These are phyloP conservation scores for Xanthorhoe designata DNA, from an alignment of 2,888 invertebrate species.

Conservation along the genomic window DNA sequence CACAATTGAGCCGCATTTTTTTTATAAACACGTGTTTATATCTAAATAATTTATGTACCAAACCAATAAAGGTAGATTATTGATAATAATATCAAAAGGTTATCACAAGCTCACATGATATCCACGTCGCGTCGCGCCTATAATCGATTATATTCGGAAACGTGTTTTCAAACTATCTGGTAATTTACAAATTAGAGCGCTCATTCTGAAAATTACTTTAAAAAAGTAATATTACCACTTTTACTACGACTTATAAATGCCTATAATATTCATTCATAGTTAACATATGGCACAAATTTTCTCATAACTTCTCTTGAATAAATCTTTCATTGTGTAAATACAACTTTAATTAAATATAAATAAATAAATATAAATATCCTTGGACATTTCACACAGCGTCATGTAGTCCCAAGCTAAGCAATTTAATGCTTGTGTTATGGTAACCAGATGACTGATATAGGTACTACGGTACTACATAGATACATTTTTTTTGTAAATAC, in stretches of 20 bases:
- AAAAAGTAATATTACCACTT: background rate
- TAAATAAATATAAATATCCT: no score
- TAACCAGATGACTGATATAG: no score
- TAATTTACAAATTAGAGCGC: constrained; percentile 7
- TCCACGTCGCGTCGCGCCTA: background rate
- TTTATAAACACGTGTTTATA: background rate
- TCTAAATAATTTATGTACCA: background rate
- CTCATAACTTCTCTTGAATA: background rate
- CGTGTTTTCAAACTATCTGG: background rate
- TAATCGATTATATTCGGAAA: constrained; percentile 8
- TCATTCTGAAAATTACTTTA: background rate
- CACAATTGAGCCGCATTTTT: background rate
- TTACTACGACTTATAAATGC: no score
- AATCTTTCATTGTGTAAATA: no score
- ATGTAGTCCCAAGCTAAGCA: no score
- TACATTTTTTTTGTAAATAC: no score
- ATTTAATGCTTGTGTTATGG: no score
- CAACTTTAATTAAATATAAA: no score
- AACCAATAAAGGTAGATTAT: background rate
- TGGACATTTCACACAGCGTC: no score
- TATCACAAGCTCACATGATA: background rate
- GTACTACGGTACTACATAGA: no score
- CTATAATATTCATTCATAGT: no score
- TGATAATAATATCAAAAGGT: constrained; percentile 2
- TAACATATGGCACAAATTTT: no score